phyloP scores from a whole-genome alignment of 2,888 invertebrate species.

The Athalia circularis region DNA sequence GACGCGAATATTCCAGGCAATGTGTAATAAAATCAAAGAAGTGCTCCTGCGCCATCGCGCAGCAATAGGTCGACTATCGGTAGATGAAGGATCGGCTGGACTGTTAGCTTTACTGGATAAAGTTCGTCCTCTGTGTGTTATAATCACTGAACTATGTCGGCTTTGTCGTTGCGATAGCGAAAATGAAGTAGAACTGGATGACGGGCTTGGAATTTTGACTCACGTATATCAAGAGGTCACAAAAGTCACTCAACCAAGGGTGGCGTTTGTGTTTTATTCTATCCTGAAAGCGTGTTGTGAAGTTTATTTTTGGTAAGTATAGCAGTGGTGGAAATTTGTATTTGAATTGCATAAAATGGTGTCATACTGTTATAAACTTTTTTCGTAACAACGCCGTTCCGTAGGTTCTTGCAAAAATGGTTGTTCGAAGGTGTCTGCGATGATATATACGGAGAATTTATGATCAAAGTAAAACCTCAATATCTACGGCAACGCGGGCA shows the following conservation, averaged over 20 bases:
- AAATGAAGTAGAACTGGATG: conserved; percentile 57
- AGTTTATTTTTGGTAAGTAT: conserved; percentile 78
- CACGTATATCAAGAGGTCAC: conserved; percentile 81
- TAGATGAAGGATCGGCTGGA: conserved; percentile 53
- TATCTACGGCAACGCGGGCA: conserved; percentile 80
- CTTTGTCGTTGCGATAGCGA: conserved; percentile 64
- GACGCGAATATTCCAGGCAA: conserved; percentile 57
- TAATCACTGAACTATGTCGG: conserved; percentile 66
- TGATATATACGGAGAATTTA: conserved; percentile 89
- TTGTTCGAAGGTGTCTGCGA: conserved; percentile 89
- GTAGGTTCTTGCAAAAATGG: conserved; percentile 86
- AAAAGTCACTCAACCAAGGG: conserved; percentile 77
- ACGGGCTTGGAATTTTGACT: conserved; percentile 80
- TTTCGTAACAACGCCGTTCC: no score
- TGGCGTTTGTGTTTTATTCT: conserved; percentile 78
- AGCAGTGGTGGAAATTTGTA: background rate
- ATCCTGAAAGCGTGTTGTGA: conserved; percentile 77
- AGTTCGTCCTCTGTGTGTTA: conserved; percentile 61
- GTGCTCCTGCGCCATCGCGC: conserved; percentile 68
- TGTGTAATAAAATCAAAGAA: conserved; percentile 69
- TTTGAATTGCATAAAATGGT: no score
- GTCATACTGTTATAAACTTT: no score
- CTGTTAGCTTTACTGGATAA: conserved; percentile 60
- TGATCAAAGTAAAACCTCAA: conserved; percentile 83
- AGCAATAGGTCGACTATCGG: conserved; percentile 61